Base-by-base conservation (phyloP, 1,140 invertebrate species). In the Heliconius nattereri region DNA sequence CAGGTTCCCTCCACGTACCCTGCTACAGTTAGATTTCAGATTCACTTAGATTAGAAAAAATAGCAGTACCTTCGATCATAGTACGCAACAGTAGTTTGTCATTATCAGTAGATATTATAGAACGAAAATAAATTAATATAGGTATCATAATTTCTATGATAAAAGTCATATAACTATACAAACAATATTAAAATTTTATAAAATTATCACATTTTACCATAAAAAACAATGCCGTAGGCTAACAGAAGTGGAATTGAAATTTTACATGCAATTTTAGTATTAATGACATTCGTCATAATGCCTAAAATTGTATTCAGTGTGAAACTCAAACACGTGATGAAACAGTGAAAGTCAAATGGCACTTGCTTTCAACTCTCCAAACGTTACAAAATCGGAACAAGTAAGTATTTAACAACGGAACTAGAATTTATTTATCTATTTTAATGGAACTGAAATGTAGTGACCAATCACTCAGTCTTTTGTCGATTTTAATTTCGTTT, bases 311-410 rank as follows among this genome's bases (percentile, higher is more conserved):
- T 40, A 9, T 76, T 71, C n/a, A 37, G 20, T 37, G 54, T 37
- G 57, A 19, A 78, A 49, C 11, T 78, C 54, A 77, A 76, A 74
- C 35, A 60, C 26, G 66, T 66, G 60, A 66, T 66, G 60, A 73
- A 79, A 57, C 49, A 83, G 85, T 85, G 85, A 87, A 87, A 87
- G 85, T 80, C 79, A 82, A 84, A 83, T 81, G 85, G 74, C 81
- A 86, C 84, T 84, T 86, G 84, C 85, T 87, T 87, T 85, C 84
- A 60, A 84, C 80, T 83, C 83, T 85, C 78, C 37, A 81, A 75
- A 49, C 78, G 79, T 85, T 87, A 85, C 84, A 87, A 83, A 84
- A 85, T 82, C 79, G 57, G 71, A 54, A 79, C 72, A 71, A 66
- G 70, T 73, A 78, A 66, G 70, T 73, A 78, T 82, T 82, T 82